These are phyloP conservation scores for Bellardia bayeri DNA, from an alignment of 2,888 invertebrate genomes.

Conservation along the genomic window DNA sequence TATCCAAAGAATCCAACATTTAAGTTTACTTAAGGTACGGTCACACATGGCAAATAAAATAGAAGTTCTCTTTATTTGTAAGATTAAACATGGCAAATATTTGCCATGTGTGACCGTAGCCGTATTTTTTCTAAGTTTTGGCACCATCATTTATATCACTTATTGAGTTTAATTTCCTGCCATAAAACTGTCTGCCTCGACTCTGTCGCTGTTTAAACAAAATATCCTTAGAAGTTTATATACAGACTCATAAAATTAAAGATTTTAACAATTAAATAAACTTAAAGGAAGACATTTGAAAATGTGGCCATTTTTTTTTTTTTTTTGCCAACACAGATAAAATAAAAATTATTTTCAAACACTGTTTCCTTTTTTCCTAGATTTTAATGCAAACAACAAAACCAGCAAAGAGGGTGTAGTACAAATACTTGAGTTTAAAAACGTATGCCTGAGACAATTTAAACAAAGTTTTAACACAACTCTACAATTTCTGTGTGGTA, in stretches of 20 bases:
- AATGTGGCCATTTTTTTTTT: not conserved
- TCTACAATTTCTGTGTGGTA: constrained; percentile 21
- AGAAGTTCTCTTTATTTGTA: too few species aligned
- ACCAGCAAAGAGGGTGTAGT: not conserved
- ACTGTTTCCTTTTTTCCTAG: not conserved
- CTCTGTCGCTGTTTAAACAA: not conserved
- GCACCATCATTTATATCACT: not conserved
- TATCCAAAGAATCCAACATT: too few species aligned
- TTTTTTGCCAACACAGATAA: not conserved
- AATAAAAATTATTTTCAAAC: constrained; percentile 7
- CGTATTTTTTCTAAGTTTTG: too few species aligned
- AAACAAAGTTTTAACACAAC: constrained; percentile 51
- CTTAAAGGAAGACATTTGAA: not conserved
- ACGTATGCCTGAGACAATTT: constrained; percentile 46
- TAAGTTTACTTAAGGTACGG: too few species aligned
- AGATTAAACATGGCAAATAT: too few species aligned
- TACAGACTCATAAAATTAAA: not conserved
- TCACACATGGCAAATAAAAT: too few species aligned
- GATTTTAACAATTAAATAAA: constrained; percentile 14
- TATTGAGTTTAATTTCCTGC: not conserved
- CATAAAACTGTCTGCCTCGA: not conserved
- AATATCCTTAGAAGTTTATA: not conserved
- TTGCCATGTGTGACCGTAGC: too few species aligned
- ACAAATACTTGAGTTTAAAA: constrained; percentile 21
- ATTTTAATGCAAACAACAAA: not conserved